Evolutionary conservation across 2,113 vertebrate species (phyloP), one percentile per base, ranked within the genome.

Genomic region (Cariama cristata): DNA sequence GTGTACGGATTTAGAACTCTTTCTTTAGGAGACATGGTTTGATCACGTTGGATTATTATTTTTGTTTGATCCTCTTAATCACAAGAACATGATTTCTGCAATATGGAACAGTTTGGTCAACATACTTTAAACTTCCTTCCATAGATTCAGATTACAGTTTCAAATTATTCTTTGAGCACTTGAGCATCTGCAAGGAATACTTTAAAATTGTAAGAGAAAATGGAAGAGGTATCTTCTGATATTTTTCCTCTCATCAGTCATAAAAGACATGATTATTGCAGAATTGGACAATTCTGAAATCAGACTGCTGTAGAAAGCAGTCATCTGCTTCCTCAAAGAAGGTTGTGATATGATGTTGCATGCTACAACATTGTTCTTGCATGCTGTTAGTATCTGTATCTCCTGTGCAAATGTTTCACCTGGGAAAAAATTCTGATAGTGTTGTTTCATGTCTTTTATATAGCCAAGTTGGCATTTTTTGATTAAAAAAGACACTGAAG

Each of bases 21-120:
- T 79, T 56, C 63, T 75, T 88, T 59, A 59, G 60, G 28, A 91
- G 83, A 67, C 44, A 63, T 22, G 22, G 35, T 79, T 88, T 14
- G 22, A 66, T 85, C 28, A 59, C 44, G 86, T 88, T 44, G 27
- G 28, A 81, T 74, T 74, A 92, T 44, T 86, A n/a, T 38, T 73
- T 68, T 88, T 66, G n/a, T 84, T 93, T 74, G 62, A 88, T 93
- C 60, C 42, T 91, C 50, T 77, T 91, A 91, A 87, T 79, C 47
- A 49, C 15, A 18, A 50, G 47, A 83, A 58, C 68, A 68, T 62
- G 27, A 45, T 55, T 96, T 71, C 56, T 87, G 16, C 52, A 75
- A 64, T 83, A 55, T 42, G 44, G 64, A 96, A 79, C 28, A 24
- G 42, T 77, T 85, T 81, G 83, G 40, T 47, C 73, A 89, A 66